Evolutionary conservation across 2,797 vertebrate species (phyloP).

Genomic region (Triplophysa bombifrons): DNA sequence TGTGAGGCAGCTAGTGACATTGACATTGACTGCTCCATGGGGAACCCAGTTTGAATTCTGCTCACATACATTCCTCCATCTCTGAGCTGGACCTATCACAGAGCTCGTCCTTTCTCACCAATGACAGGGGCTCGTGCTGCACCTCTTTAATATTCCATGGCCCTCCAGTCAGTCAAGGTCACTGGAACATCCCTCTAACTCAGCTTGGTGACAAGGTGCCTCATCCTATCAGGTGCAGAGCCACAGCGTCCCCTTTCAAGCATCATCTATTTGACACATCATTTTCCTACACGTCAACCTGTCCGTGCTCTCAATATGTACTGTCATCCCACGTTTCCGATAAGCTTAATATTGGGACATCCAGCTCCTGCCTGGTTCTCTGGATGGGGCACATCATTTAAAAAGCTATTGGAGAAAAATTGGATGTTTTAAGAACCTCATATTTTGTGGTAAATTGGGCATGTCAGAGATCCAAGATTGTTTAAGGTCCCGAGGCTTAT

Average conservation of each 20-base stretch:
- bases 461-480: constrained; percentile 28
- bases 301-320: constrained; percentile 42
- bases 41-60: constrained; percentile 66
- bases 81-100: constrained; percentile 63
- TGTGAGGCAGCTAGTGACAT: constrained; percentile 46
- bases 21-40: constrained; percentile 39
- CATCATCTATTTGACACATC: constrained; percentile 53
- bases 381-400: constrained; percentile 31
- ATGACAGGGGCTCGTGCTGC: constrained; percentile 24
- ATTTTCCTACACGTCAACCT: constrained; percentile 54
- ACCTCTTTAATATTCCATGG: constrained; percentile 55
- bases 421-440: not conserved
- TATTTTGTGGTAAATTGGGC: constrained; percentile 39
- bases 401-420: constrained; percentile 31
- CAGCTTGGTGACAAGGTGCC: constrained; percentile 53
- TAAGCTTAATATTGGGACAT: constrained; percentile 30
- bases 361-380: constrained; percentile 34
- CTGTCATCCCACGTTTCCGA: constrained; percentile 40
- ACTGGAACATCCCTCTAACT: constrained; percentile 39
- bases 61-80: constrained; percentile 68
- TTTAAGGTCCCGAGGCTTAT: constrained; percentile 13
- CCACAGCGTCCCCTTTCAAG: constrained; percentile 34
- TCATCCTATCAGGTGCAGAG: constrained; percentile 47
- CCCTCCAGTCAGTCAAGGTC: constrained; percentile 57
- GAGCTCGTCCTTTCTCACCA: constrained; percentile 52